Conservation (phyloP, 2,113 vertebrate species). For the Mionectes macconnelli region DNA sequence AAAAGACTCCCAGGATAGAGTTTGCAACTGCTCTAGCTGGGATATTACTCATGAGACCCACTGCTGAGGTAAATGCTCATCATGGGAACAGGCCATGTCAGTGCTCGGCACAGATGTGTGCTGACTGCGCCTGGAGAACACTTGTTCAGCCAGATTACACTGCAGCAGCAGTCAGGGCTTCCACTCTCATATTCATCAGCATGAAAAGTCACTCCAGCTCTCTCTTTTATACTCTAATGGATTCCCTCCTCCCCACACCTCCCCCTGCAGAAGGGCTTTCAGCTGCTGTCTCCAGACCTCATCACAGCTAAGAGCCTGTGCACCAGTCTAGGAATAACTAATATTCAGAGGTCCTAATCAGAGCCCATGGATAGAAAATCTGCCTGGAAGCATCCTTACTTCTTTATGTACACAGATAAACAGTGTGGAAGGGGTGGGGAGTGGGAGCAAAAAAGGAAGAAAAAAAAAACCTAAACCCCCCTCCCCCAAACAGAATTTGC, state of each 20-base stretch:
- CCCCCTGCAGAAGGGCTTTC: background rate
- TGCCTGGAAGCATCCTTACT: background rate
- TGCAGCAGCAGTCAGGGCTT: background rate
- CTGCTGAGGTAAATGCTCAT: background rate
- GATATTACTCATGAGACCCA: background rate
- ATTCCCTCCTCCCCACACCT: background rate
- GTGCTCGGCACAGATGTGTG: background rate
- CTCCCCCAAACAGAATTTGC: background rate
- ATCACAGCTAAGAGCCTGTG: background rate
- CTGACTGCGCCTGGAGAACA: background rate
- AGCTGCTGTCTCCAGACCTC: background rate
- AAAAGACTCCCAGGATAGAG: background rate
- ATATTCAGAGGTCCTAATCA: background rate
- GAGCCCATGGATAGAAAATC: background rate
- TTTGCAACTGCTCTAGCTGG: background rate
- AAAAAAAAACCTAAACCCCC: accelerated
- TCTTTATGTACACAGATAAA: background rate
- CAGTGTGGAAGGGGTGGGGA: background rate
- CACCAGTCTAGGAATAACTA: background rate
- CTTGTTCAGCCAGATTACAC: background rate
- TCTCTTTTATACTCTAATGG: background rate
- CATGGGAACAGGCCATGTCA: background rate
- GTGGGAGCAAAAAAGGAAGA: accelerated
- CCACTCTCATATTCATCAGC: conserved; percentile 1
- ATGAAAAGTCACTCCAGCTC: background rate